phyloP scores from a whole-genome alignment of 2,797 vertebrate species.

The Halcyon leucocephala region DNA sequence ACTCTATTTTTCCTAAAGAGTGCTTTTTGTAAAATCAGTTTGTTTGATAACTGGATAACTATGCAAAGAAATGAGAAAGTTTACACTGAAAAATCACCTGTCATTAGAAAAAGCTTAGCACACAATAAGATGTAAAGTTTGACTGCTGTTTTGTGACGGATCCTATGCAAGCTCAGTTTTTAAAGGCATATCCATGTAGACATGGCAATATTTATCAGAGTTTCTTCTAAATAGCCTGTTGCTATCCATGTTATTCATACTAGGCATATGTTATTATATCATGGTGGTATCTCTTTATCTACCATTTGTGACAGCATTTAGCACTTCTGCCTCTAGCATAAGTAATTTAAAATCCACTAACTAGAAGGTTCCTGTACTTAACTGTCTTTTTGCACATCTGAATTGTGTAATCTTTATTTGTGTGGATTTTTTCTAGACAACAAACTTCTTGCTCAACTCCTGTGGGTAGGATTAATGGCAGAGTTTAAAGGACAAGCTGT shows the following conservation, averaged over 20 bases:
- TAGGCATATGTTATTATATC: not conserved
- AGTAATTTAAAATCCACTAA: not conserved
- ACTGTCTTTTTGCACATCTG: not conserved
- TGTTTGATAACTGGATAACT: not conserved
- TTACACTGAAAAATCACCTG: not conserved
- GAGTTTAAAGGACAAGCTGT: slow-evolving; percentile 68
- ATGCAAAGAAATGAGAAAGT: not conserved
- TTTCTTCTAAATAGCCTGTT: not conserved
- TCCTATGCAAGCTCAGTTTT: not conserved
- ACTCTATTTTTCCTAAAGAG: not conserved
- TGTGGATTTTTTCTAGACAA: slow-evolving; percentile 13
- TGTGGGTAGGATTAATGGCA: slow-evolving; percentile 62
- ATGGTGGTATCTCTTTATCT: not conserved
- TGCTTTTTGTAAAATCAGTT: not conserved
- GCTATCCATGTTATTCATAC: not conserved
- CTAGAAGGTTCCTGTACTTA: not conserved
- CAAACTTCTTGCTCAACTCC: slow-evolving; percentile 9
- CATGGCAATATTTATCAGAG: not conserved
- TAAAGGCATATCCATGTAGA: not conserved
- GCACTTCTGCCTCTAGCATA: not conserved
- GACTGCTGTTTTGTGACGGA: not conserved
- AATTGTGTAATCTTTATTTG: slow-evolving; percentile 26
- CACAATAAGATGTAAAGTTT: not conserved
- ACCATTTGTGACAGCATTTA: not conserved
- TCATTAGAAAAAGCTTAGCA: not conserved